phyloP scores from a whole-genome alignment of 2,113 vertebrate species.

The Scomber japonicus region DNA sequence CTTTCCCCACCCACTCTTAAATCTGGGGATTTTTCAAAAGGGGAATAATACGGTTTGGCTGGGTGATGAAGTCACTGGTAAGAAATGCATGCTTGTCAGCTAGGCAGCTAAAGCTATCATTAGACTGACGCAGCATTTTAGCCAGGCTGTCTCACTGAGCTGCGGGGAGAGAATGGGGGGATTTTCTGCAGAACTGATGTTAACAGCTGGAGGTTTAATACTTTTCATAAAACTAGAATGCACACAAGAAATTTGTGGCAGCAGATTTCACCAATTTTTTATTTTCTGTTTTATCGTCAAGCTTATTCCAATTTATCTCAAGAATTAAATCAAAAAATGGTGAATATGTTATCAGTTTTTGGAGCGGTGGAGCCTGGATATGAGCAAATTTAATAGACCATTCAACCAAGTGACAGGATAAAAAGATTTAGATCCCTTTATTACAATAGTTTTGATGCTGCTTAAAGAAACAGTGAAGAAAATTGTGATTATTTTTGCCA shows the following conservation, averaged over 20 bases:
- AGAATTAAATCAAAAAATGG: conserved; percentile 20
- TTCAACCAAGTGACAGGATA: conserved; percentile 23
- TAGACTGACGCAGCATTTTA: conserved; percentile 70
- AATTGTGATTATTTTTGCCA: conserved; percentile 31
- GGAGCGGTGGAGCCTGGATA: conserved; percentile 11
- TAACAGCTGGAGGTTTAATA: conserved; percentile 58
- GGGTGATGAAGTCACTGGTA: conserved; percentile 70
- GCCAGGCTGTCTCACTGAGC: conserved; percentile 17
- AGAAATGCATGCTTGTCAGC: conserved; percentile 63
- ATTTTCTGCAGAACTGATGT: conserved; percentile 56
- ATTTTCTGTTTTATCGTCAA: neutral
- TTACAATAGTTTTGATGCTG: conserved; percentile 23
- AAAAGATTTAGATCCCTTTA: conserved; percentile 37
- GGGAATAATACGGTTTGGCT: conserved; percentile 60
- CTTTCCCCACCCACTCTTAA: conserved; percentile 46
- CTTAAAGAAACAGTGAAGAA: conserved; percentile 25
- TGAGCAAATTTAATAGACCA: conserved; percentile 34
- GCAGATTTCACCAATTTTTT: conserved; percentile 16
- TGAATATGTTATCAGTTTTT: conserved; percentile 27
- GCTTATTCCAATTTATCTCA: conserved; percentile 8
- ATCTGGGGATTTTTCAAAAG: conserved; percentile 66
- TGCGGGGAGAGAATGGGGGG: conserved; percentile 26
- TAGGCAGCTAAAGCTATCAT: conserved; percentile 60
- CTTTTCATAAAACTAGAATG: conserved; percentile 35
- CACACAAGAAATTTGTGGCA: conserved; percentile 5